Percentiles rank a stretch among this genome's conserved stretches.
Conservation (phyloP, 2,113 vertebrate genomes). For the Cariama cristata region DNA sequence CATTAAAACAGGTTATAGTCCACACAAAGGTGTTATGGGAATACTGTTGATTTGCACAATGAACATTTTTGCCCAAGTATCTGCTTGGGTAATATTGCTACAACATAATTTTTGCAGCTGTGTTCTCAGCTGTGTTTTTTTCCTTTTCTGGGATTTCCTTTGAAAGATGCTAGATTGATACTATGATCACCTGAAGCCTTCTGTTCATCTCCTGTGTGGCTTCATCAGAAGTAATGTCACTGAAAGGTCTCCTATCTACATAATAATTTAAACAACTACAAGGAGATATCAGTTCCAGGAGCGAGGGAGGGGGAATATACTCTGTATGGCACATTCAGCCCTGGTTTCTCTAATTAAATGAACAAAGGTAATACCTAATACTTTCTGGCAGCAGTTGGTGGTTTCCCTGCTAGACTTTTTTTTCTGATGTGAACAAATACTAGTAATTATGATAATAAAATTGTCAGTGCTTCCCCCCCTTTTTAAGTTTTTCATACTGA, state of each 20-base stretch:
- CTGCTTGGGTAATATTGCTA: background rate
- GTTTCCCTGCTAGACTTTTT: background rate
- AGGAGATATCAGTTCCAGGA: background rate
- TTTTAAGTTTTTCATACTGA: background rate
- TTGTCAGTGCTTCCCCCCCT: background rate
- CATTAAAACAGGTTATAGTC: background rate
- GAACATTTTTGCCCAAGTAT: background rate
- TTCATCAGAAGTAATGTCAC: background rate
- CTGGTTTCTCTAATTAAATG: background rate
- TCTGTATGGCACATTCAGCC: background rate
- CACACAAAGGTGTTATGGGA: background rate
- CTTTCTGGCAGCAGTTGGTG: background rate
- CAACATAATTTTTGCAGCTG: background rate
- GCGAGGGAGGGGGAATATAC: background rate
- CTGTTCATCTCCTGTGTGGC: background rate
- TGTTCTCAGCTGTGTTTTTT: background rate
- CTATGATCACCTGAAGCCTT: background rate
- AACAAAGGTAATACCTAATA: background rate
- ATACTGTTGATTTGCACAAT: background rate
- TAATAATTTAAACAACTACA: background rate
- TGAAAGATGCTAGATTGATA: background rate
- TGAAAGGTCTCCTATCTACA: background rate
- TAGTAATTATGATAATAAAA: background rate
- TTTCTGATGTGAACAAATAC: background rate
- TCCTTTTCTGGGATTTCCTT: background rate